A percentile compares a stretch with the other conserved stretches of the same genome.
Conservation (phyloP, 1,140 invertebrate species). For the Pseudomyrmex pallidus region DNA sequence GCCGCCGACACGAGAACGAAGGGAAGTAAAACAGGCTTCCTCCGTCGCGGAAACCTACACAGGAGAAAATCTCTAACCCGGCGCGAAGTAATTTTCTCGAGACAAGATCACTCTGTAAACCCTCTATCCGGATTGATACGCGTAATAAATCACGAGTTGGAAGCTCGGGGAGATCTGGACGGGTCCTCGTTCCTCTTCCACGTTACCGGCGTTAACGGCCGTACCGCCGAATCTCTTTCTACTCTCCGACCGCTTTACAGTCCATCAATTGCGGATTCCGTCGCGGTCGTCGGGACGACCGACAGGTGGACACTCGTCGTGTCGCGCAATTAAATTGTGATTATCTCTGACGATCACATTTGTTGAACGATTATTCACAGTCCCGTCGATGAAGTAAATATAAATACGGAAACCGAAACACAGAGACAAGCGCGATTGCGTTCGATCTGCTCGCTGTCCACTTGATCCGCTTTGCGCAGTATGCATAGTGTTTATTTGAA, state of each 20-base stretch:
- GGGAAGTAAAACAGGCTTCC: background rate
- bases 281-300: background rate
- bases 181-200: background rate
- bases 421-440: no score
- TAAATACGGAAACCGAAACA: background rate
- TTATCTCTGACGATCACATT: slow-evolving; percentile 31
- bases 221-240: slow-evolving; percentile 24
- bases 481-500: background rate
- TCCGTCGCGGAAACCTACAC: background rate
- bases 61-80: slow-evolving; percentile 36
- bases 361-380: slow-evolving; percentile 19
- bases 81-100: slow-evolving; percentile 43
- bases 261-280: slow-evolving; percentile 36
- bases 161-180: background rate
- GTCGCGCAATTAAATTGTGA: slow-evolving; percentile 28
- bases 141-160: slow-evolving; percentile 46
- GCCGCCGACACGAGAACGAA: background rate
- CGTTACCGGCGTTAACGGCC: slow-evolving; percentile 7
- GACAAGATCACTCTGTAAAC: slow-evolving; percentile 48
- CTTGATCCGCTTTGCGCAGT: background rate
- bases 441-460: background rate
- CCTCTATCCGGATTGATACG: slow-evolving; percentile 29
- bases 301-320: slow-evolving; percentile 12
- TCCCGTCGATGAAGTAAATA: slow-evolving; percentile 14
- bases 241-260: slow-evolving; percentile 5